A percentile compares a stretch with the other conserved stretches of the same genome.
Evolutionary conservation across 2,888 invertebrate genomes (phyloP).

Genomic region (Drosophila helvetica): DNA sequence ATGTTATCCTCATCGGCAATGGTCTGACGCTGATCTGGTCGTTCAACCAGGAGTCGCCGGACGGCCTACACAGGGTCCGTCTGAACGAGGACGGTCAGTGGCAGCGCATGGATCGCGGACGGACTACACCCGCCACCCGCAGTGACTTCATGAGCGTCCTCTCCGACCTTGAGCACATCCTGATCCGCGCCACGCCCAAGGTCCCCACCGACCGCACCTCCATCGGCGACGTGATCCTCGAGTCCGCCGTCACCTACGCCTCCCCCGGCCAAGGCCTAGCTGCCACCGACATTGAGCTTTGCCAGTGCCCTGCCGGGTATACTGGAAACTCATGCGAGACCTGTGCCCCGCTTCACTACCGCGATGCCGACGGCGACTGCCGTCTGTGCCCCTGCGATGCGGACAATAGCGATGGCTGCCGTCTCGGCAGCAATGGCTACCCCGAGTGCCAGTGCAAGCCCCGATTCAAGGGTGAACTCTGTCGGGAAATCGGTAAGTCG

Average conservation of each 20-base stretch:
- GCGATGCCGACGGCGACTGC: slow-evolving; percentile 86
- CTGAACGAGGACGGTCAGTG: slow-evolving; percentile 89
- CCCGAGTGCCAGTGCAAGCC: slow-evolving; percentile 89
- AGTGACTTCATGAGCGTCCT: slow-evolving; percentile 93
- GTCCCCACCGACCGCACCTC: slow-evolving; percentile 84
- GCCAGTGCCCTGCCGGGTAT: slow-evolving; percentile 92
- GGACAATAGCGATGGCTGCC: slow-evolving; percentile 80
- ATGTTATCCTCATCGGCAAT: slow-evolving; percentile 92
- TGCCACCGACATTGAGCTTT: slow-evolving; percentile 93
- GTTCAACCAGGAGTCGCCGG: slow-evolving; percentile 59
- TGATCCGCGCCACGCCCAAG: slow-evolving; percentile 92
- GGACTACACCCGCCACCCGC: slow-evolving; percentile 87
- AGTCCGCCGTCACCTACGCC: slow-evolving; percentile 86
- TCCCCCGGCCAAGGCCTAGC: slow-evolving; percentile 88
- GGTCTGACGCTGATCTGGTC: slow-evolving; percentile 91
- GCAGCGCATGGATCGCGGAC: slow-evolving; percentile 85
- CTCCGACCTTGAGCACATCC: slow-evolving; percentile 91
- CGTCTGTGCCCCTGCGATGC: slow-evolving; percentile 89
- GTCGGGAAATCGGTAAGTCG: slow-evolving; percentile 86
- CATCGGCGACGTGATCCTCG: slow-evolving; percentile 93
- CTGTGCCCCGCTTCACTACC: slow-evolving; percentile 89
- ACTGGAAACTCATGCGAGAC: slow-evolving; percentile 92
- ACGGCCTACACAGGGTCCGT: slow-evolving; percentile 85
- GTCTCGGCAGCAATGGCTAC: slow-evolving; percentile 86
- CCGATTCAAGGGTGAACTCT: slow-evolving; percentile 89